These are phyloP conservation scores for Euzetes globulus DNA, from an alignment of 2,888 invertebrate species.

Conservation along the genomic window DNA sequence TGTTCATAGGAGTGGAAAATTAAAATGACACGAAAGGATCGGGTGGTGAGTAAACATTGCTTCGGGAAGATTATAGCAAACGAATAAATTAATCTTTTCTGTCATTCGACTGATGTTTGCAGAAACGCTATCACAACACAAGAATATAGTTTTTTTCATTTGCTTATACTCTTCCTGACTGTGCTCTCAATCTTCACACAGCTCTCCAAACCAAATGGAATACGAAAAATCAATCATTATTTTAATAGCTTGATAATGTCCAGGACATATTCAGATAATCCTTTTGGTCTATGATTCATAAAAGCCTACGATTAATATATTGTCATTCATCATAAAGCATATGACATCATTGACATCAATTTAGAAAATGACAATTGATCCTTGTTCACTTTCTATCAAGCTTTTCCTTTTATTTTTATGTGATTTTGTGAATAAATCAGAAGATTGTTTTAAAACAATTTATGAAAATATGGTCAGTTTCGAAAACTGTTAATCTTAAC, in stretches of 20 bases:
- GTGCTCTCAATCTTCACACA: not conserved
- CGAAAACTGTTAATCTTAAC: no score
- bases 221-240: no score
- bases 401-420: no score
- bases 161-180: not conserved
- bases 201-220: not conserved
- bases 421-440: no score
- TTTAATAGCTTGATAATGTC: not conserved
- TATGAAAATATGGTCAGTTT: no score
- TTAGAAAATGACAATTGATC: no score
- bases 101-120: conserved; percentile 6
- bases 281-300: not conserved
- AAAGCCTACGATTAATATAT: not conserved
- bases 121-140: not conserved
- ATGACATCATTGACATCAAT: no score
- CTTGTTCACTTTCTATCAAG: no score
- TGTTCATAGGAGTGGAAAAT: not conserved
- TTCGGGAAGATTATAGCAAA: not conserved
- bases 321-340: not conserved
- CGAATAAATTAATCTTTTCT: conserved; percentile 23
- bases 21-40: conserved; percentile 5
- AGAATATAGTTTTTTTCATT: not conserved
- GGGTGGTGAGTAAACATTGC: conserved; percentile 3
- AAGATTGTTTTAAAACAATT: no score
- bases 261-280: not conserved